These are phyloP conservation scores for Schmidtea mediterranea DNA, from an alignment of 1,140 invertebrate species.

Conservation along the genomic window DNA sequence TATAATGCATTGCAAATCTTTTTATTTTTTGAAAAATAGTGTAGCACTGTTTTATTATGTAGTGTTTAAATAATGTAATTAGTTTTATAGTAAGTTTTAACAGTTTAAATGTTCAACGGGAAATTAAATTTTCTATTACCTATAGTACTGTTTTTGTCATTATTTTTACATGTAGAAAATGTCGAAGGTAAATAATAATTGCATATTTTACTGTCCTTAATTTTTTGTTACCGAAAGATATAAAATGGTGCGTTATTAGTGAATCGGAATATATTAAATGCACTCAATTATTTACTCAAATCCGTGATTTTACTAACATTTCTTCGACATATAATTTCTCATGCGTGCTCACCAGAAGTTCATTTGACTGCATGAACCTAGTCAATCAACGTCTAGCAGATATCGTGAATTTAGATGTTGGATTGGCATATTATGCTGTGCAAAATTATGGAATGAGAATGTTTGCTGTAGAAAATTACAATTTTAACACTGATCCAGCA, in stretches of 20 bases:
- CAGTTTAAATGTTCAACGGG: too few species aligned
- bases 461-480: slow-evolving; percentile 3
- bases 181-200: too few species aligned
- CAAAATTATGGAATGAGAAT: neutral
- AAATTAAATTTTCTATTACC: too few species aligned
- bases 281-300: slow-evolving; percentile 8
- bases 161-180: too few species aligned
- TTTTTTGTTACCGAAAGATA: too few species aligned
- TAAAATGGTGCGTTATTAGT: slow-evolving; percentile 50
- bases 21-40: too few species aligned
- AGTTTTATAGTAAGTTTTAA: too few species aligned
- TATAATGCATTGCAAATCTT: too few species aligned
- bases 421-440: slow-evolving; percentile 7
- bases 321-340: slow-evolving; percentile 26
- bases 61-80: too few species aligned
- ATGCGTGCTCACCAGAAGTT: slow-evolving; percentile 53
- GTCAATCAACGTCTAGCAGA: slow-evolving; percentile 38
- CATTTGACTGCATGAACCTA: slow-evolving; percentile 60
- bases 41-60: too few species aligned
- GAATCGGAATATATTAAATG: slow-evolving; percentile 67
- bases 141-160: too few species aligned
- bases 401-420: slow-evolving; percentile 22
- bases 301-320: neutral
- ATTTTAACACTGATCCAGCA: neutral
- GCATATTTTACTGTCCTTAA: too few species aligned